Percentiles rank a stretch among this genome's conserved stretches.
These are phyloP conservation scores for Cistogaster globosa DNA, from an alignment of 2,888 invertebrate genomes.

Conservation along the genomic window DNA sequence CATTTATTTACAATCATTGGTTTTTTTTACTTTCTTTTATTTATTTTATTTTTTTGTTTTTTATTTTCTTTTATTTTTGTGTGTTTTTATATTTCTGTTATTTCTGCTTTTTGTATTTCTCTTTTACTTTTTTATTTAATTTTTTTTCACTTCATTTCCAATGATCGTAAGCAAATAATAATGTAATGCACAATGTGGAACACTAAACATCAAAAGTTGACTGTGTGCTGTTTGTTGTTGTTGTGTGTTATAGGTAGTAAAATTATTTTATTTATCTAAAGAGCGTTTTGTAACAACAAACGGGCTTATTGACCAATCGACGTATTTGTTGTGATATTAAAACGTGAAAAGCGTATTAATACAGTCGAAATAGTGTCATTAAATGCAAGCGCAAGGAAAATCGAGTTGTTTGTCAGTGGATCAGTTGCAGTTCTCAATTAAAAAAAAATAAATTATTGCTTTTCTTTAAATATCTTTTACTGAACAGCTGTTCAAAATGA, in stretches of 20 bases:
- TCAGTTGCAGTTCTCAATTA: slow-evolving; percentile 41
- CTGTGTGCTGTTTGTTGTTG: neutral
- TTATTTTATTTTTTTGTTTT: slow-evolving; percentile 16
- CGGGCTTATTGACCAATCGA: slow-evolving; percentile 40
- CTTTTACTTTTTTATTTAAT: neutral
- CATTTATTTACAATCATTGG: too few relatives aligned
- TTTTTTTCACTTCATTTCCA: slow-evolving; percentile 1
- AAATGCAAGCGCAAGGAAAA: slow-evolving; percentile 54
- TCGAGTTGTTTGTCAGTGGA: slow-evolving; percentile 11
- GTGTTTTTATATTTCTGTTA: slow-evolving; percentile 12
- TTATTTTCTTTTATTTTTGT: slow-evolving; percentile 10
- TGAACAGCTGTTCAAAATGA: slow-evolving; percentile 60
- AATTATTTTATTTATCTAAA: slow-evolving; percentile 5
- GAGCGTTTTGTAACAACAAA: slow-evolving; percentile 64
- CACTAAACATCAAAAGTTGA: slow-evolving; percentile 36
- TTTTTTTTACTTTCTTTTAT: neutral
- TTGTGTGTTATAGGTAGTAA: slow-evolving; percentile 10
- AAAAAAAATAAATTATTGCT: slow-evolving; percentile 27
- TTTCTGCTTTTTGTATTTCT: neutral
- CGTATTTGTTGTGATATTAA: slow-evolving; percentile 31
- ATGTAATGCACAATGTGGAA: slow-evolving; percentile 60
- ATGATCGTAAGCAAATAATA: slow-evolving; percentile 51
- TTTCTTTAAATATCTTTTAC: slow-evolving; percentile 20
- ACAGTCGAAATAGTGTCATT: slow-evolving; percentile 23
- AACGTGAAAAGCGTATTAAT: slow-evolving; percentile 66